These are phyloP conservation scores for Drosophila takahashii DNA, from an alignment of 1,140 invertebrate genomes.

Conservation along the genomic window DNA sequence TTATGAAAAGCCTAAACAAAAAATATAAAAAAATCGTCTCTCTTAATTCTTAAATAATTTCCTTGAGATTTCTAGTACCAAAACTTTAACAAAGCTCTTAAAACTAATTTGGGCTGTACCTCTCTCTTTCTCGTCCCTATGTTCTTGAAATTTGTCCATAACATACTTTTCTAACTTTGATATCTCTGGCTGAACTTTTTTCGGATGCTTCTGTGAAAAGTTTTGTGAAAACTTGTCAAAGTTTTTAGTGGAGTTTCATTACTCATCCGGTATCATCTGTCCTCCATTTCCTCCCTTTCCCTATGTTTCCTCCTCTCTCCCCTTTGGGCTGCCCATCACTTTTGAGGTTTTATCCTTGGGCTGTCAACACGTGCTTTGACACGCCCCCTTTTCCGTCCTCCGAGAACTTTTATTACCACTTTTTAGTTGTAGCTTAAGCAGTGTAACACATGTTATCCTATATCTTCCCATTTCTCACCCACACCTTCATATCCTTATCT, in stretches of 20 bases:
- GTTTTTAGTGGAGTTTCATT: constrained; percentile 64
- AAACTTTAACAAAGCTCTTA: constrained; percentile 19
- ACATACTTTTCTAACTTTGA: constrained; percentile 53
- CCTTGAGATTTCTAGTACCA: not conserved
- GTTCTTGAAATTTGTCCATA: constrained; percentile 24
- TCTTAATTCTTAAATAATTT: constrained; percentile 1
- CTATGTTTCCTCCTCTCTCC: not conserved
- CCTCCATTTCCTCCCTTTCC: constrained; percentile 13
- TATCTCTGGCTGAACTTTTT: constrained; percentile 34
- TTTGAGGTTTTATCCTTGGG: constrained; percentile 40
- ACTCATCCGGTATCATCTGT: constrained; percentile 56
- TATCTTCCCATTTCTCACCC: not conserved
- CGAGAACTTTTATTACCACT: not conserved
- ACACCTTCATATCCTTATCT: constrained; percentile 4
- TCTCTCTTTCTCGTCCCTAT: not conserved
- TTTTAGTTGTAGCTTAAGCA: constrained; percentile 14
- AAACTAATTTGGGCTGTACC: constrained; percentile 28
- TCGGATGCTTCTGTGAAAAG: constrained; percentile 27
- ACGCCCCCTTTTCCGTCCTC: constrained; percentile 13
- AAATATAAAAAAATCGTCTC: not conserved
- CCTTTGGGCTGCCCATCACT: constrained; percentile 9
- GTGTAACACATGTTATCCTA: constrained; percentile 52
- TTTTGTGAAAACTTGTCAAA: constrained; percentile 53
- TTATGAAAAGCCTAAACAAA: no score
- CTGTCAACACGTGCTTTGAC: constrained; percentile 51